Conservation (phyloP, 2,888 invertebrate species). For the Frankliniella fusca region DNA sequence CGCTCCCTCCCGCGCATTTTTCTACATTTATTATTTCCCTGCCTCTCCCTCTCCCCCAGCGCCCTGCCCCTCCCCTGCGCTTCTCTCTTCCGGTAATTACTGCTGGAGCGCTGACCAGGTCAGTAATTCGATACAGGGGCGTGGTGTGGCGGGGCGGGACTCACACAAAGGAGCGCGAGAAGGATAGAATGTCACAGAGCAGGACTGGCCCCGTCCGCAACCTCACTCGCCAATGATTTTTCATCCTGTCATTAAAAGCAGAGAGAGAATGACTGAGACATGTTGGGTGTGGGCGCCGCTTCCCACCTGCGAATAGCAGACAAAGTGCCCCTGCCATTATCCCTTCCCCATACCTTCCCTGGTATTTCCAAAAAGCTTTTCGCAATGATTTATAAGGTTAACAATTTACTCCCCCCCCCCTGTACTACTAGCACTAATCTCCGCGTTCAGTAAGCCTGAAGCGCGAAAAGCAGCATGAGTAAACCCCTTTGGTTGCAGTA, state of each 20-base stretch:
- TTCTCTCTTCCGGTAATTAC: neutral
- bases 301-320: neutral
- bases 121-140: constrained; percentile 12
- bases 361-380: too few relatives aligned
- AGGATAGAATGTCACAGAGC: neutral
- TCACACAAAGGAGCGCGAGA: neutral
- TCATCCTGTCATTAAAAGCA: neutral
- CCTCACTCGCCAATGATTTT: constrained; percentile 4
- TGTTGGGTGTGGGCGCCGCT: neutral
- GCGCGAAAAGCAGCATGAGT: too few relatives aligned
- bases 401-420: too few relatives aligned
- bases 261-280: neutral
- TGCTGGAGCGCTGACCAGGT: neutral
- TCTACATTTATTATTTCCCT: neutral
- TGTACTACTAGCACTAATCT: too few relatives aligned
- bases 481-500: too few relatives aligned
- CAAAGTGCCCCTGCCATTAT: neutral
- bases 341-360: too few relatives aligned
- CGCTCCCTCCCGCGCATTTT: neutral
- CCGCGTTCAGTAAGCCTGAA: too few relatives aligned
- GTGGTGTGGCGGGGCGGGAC: neutral
- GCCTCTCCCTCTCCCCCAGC: neutral
- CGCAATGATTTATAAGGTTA: too few relatives aligned
- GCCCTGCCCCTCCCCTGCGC: neutral
- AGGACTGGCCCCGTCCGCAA: neutral